These are phyloP conservation scores for Axinella damicornis DNA, from an alignment of 37 sponge, comb jelly and placozoan genomes.

Conservation along the genomic window DNA sequence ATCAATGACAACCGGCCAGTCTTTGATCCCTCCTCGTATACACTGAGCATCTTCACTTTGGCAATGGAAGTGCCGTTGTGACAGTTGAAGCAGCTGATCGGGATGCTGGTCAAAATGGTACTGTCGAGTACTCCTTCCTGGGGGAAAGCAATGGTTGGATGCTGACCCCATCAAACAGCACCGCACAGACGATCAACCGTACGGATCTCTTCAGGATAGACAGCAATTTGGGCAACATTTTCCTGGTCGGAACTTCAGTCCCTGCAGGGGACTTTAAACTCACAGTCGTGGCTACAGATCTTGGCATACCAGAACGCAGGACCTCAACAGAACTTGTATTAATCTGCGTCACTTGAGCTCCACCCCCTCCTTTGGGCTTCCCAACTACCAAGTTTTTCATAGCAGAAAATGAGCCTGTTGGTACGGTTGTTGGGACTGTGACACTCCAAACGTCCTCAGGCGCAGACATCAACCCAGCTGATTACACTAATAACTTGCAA, in stretches of 20 bases:
- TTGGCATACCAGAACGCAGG: not conserved
- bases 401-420: slow-evolving; percentile 28
- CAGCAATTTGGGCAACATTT: slow-evolving; percentile 40
- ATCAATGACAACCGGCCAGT: slow-evolving; percentile 36
- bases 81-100: too few relatives aligned
- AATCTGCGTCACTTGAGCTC: slow-evolving; percentile 25
- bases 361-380: slow-evolving; percentile 1
- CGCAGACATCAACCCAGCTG: slow-evolving; percentile 4
- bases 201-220: too few relatives aligned
- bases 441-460: not conserved
- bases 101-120: too few relatives aligned
- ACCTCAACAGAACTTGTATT: slow-evolving; percentile 32
- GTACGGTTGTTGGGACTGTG: slow-evolving; percentile 31
- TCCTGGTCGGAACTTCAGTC: not conserved
- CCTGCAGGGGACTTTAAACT: slow-evolving; percentile 51
- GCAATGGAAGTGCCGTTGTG: too few relatives aligned
- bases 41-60: not conserved
- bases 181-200: too few relatives aligned
- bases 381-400: not conserved
- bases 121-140: too few relatives aligned
- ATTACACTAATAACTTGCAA: slow-evolving; percentile 37
- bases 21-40: slow-evolving; percentile 15
- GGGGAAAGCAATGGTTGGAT: too few relatives aligned
- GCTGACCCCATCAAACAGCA: too few relatives aligned
- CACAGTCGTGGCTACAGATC: slow-evolving; percentile 37